Percentiles rank a stretch among this genome's conserved stretches.
Evolutionary conservation across 2,888 invertebrate species (phyloP).

Genomic region (Tiliacea citrago): DNA sequence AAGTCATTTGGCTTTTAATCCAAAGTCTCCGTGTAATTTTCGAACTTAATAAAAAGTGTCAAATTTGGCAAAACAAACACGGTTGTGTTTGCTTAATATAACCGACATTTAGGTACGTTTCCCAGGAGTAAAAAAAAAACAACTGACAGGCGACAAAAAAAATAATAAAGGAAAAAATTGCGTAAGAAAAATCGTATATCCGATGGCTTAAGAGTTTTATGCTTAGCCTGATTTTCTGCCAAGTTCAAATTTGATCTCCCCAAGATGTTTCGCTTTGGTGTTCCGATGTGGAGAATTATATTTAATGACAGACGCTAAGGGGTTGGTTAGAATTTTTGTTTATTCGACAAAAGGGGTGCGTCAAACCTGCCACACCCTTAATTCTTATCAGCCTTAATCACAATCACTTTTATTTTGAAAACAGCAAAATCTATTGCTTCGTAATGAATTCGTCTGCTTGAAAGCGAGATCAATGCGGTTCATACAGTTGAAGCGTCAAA

Average conservation of each 20-base stretch:
- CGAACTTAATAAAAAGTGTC: slow-evolving; percentile 14
- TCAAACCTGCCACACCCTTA: slow-evolving; percentile 13
- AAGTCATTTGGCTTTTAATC: not conserved
- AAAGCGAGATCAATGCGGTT: not conserved
- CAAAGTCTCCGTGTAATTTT: not conserved
- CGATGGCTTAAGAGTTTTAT: not conserved
- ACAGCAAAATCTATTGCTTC: not conserved
- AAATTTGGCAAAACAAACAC: slow-evolving; percentile 30
- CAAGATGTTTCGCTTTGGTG: not conserved
- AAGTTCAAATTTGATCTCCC: slow-evolving; percentile 1
- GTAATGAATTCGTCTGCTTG: not conserved
- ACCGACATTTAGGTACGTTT: slow-evolving; percentile 20
- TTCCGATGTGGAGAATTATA: slow-evolving; percentile 8
- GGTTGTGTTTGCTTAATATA: slow-evolving; percentile 18
- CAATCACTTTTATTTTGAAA: not conserved
- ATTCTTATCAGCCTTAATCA: not conserved
- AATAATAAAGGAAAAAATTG: slow-evolving; percentile 7
- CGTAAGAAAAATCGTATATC: not conserved
- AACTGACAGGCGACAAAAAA: not conserved
- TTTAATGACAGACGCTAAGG: slow-evolving; percentile 6
- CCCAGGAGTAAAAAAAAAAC: no score
- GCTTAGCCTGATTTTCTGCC: not conserved
- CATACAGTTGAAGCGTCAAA: not conserved
- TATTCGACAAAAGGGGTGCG: slow-evolving; percentile 34
- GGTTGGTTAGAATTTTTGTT: slow-evolving; percentile 23